Evolutionary conservation across 2,113 vertebrate genomes (phyloP), one percentile per base, ranked within the genome.

Genomic region (Tricholaema leucomelas): DNA sequence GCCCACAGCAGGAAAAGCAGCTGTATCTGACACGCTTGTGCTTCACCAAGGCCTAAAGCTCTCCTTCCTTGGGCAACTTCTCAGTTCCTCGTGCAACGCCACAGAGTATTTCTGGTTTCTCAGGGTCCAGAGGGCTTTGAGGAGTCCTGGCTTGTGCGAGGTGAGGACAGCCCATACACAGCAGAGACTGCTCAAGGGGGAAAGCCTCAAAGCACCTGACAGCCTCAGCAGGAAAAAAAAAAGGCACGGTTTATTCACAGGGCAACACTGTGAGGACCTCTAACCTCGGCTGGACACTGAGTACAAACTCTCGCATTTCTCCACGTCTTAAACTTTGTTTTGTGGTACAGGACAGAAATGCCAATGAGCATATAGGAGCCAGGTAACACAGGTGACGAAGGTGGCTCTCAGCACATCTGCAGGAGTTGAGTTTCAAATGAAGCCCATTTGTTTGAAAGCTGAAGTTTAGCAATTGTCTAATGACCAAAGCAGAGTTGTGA

Each of bases 1-100:
- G 16, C 44, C 35, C 44, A 8, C 21, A 14, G 78, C 21, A 52
- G 23, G 33, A 69, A 6, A 2, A 69, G 15, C 7, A 69, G 48
- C 38, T 15, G 18, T 3, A 9, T 36, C 78, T 78, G 66, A 5
- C 1, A 2, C 0, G 25, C 9, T 28, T 11, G 35, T 8, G 6
- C 36, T 61, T 74, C 75, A 58, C 30, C 71, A 35, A 30, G 13
- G 30, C n/a, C 30, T 50, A 66, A 35, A 48, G 15, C 8, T 54
- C 69, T 38, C 30, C 76, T 63, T 80, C 52, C 52, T 11, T 17
- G 13, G 36, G 67, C 1, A 4, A 33, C 3, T 30, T 36, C 74
- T 81, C 35, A 9, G 52, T 30, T 7, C 27, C 24, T 63, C 44
- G 5, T 3, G 5, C 28, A 52, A 6, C 28, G 38, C 13, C 8